phyloP scores from a whole-genome alignment of 2,888 invertebrate species.

The Lymantria dispar region DNA sequence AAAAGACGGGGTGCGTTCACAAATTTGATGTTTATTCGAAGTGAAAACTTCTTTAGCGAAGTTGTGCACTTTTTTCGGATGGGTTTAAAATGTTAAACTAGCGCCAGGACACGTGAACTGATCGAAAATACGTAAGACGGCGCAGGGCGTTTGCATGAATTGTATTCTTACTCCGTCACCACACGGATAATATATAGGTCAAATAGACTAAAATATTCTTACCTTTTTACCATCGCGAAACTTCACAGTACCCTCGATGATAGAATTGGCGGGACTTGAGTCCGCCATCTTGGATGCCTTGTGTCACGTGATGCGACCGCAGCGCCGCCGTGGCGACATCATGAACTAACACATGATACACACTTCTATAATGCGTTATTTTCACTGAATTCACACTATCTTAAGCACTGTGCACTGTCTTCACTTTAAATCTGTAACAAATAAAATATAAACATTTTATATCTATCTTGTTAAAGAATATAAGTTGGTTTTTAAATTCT shows the following conservation, averaged over 20 bases:
- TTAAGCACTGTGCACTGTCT: slow-evolving; percentile 24
- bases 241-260: slow-evolving; percentile 95
- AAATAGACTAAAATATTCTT: slow-evolving; percentile 17
- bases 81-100: too few species aligned
- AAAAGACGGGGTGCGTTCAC: too few species aligned
- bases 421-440: slow-evolving; percentile 34
- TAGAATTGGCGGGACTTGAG: slow-evolving; percentile 84
- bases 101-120: too few species aligned
- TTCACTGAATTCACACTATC: slow-evolving; percentile 8
- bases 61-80: too few species aligned
- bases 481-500: too few species aligned
- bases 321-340: slow-evolving; percentile 64
- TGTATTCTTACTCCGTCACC: too few species aligned
- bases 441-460: neutral
- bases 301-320: slow-evolving; percentile 69
- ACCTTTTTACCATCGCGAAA: slow-evolving; percentile 96
- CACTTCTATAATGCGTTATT: slow-evolving; percentile 15
- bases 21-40: too few species aligned
- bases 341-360: slow-evolving; percentile 61
- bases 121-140: too few species aligned
- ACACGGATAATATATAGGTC: too few species aligned
- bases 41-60: too few species aligned
- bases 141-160: too few species aligned
- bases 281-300: slow-evolving; percentile 67
- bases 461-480: too few species aligned